These are phyloP conservation scores for Siderastrea radians DNA, from an alignment of 92 coral and sea anemone species.

Conservation along the genomic window DNA sequence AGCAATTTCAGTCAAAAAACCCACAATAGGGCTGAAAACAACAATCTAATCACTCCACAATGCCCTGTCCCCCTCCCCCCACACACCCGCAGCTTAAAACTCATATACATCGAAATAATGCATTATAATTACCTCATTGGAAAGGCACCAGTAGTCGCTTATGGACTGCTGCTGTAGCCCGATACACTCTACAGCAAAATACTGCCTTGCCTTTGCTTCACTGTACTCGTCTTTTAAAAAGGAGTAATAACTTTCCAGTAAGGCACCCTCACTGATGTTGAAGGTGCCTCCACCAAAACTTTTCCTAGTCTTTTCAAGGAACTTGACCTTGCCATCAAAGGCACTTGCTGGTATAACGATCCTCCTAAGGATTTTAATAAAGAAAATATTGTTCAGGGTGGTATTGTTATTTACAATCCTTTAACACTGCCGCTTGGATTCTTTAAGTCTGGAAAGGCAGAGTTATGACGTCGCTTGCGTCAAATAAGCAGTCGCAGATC, in stretches of 20 bases:
- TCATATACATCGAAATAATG: not conserved
- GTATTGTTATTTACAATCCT: not conserved
- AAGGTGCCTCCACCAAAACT: not conserved
- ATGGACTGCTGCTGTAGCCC: not conserved
- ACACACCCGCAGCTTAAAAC: not conserved
- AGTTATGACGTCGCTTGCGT: not conserved
- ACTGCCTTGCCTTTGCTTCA: not conserved
- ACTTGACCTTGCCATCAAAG: constrained; percentile 12
- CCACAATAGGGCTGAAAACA: no score
- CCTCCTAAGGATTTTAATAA: not conserved
- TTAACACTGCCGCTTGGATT: not conserved
- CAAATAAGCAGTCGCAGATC: no score
- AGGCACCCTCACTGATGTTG: constrained; percentile 3
- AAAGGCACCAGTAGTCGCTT: not conserved
- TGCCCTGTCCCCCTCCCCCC: not conserved
- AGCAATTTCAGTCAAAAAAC: no score
- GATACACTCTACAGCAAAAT: constrained; percentile 2
- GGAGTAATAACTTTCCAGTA: not conserved
- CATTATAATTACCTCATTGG: not conserved
- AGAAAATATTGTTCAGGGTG: not conserved
- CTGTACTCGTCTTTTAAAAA: not conserved
- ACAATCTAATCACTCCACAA: no score
- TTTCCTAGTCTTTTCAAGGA: constrained; percentile 10
- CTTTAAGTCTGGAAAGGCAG: not conserved
- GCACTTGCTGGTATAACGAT: constrained; percentile 28